Evolutionary conservation across 2,797 vertebrate genomes (phyloP).

Genomic region (Argya squamiceps): DNA sequence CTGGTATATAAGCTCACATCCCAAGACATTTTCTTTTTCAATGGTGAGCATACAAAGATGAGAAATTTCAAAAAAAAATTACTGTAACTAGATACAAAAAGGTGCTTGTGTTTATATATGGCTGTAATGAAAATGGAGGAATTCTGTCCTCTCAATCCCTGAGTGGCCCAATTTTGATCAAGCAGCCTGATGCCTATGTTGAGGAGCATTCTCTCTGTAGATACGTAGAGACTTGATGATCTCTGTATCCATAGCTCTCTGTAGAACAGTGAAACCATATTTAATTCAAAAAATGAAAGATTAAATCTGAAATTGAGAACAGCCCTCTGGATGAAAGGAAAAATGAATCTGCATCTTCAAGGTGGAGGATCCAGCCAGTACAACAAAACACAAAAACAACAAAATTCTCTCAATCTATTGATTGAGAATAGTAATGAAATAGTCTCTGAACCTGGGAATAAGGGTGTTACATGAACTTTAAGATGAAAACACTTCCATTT

Average conservation of each 20-base stretch:
- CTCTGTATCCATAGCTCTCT: background rate
- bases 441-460: background rate
- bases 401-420: background rate
- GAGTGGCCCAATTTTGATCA: background rate
- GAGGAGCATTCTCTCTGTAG: background rate
- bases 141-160: background rate
- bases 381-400: background rate
- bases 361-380: background rate
- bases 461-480: background rate
- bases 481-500: background rate
- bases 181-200: background rate
- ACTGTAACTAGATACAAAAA: background rate
- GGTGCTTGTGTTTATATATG: fast-evolving
- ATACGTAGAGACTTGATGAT: background rate
- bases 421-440: background rate
- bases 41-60: background rate
- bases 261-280: background rate
- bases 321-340: background rate
- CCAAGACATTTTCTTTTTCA: background rate
- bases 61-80: background rate
- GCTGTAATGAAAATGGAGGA: background rate
- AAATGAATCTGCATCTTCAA: background rate
- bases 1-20: background rate
- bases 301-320: background rate
- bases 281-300: background rate